These are phyloP conservation scores for Lordiphosa clarofinis DNA, from an alignment of 1,140 invertebrate genomes.

Conservation along the genomic window DNA sequence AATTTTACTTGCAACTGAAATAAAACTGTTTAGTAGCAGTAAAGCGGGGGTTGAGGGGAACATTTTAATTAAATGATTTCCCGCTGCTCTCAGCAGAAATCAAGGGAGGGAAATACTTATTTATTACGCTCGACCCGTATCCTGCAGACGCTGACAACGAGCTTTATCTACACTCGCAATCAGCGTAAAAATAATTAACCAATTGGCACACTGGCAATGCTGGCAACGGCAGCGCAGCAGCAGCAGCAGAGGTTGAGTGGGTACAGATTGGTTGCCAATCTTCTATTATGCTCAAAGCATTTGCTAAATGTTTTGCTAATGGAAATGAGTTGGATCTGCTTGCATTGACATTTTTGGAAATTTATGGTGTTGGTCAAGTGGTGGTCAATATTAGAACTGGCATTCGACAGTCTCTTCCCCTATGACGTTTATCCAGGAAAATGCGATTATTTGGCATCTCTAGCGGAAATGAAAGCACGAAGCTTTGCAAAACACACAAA, in stretches of 20 bases:
- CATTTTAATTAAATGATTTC: slow-evolving; percentile 55
- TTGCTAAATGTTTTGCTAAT: slow-evolving; percentile 1
- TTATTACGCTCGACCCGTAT: slow-evolving; percentile 42
- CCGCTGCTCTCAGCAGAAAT: slow-evolving; percentile 52
- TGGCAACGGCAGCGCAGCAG: not conserved
- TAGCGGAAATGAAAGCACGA: not conserved
- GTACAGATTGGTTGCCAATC: too few species aligned
- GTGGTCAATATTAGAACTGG: too few species aligned
- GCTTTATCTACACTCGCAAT: slow-evolving; percentile 20
- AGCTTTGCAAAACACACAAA: too few species aligned
- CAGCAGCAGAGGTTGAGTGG: slow-evolving; percentile 1
- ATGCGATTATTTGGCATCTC: slow-evolving; percentile 1
- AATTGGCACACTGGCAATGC: slow-evolving; percentile 29
- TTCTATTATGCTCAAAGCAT: too few species aligned
- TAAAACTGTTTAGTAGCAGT: slow-evolving; percentile 45
- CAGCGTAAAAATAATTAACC: slow-evolving; percentile 46
- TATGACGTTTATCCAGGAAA: too few species aligned
- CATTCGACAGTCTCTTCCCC: too few species aligned
- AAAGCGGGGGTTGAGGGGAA: not conserved
- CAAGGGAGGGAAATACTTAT: slow-evolving; percentile 43
- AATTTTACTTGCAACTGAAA: slow-evolving; percentile 49
- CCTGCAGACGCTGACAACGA: slow-evolving; percentile 32
- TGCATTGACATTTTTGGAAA: slow-evolving; percentile 7
- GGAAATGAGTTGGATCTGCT: slow-evolving; percentile 4
- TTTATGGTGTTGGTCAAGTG: slow-evolving; percentile 3